Percentiles rank a stretch among this genome's conserved stretches.
These are phyloP conservation scores for Alosa alosa DNA, from an alignment of 2,113 vertebrate genomes.

Conservation along the genomic window DNA sequence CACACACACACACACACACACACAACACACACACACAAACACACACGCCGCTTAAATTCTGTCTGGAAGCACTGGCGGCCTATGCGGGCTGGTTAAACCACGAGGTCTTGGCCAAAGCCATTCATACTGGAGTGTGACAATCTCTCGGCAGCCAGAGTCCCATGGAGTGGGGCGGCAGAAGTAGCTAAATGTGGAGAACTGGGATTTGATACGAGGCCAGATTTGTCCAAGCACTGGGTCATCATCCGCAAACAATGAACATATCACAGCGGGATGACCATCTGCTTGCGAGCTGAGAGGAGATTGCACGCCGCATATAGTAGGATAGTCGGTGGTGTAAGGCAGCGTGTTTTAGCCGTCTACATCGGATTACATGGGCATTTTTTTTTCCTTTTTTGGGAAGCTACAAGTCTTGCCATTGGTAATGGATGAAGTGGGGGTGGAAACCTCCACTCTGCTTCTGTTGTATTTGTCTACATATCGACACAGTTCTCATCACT, in stretches of 20 bases:
- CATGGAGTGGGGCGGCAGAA: conserved; percentile 32
- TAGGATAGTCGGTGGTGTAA: conserved; percentile 33
- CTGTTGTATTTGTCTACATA: neutral
- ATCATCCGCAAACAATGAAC: conserved; percentile 52
- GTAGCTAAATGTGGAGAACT: conserved; percentile 46
- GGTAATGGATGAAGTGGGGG: neutral
- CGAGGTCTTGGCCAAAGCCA: neutral
- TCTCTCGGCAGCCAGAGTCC: conserved; percentile 25
- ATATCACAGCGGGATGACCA: conserved; percentile 45
- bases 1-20: neutral
- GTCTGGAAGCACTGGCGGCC: conserved; percentile 9
- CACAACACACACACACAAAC: neutral
- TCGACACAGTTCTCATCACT: conserved; percentile 6
- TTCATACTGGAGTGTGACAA: conserved; percentile 12
- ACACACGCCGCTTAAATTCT: neutral
- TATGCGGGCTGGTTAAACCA: conserved; percentile 19
- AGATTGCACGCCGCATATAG: conserved; percentile 27
- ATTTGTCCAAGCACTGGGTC: conserved; percentile 49
- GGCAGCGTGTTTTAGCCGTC: conserved; percentile 26
- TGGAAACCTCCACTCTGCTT: neutral
- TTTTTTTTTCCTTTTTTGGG: conserved; percentile 13
- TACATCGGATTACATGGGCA: conserved; percentile 36
- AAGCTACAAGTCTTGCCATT: neutral
- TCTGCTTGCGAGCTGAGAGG: conserved; percentile 47
- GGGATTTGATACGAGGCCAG: conserved; percentile 54